Conservation (phyloP, 2,888 invertebrate genomes). For the Ichneumoninae sp. region DNA sequence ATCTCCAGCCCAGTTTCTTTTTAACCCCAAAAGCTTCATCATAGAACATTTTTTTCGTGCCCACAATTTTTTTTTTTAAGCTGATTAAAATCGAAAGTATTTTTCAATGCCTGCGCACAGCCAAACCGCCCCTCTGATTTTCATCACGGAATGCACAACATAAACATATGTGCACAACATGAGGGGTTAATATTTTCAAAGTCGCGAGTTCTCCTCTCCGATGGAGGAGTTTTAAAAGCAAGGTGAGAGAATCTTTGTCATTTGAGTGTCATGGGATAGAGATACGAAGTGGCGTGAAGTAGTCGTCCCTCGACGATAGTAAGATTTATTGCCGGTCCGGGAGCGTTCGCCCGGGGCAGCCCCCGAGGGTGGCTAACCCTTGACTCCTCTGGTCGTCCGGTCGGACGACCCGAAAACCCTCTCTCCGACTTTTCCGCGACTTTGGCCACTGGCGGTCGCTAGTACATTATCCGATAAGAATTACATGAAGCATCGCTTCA, state of each 20-base stretch:
- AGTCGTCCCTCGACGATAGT: constrained; percentile 83
- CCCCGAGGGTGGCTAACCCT: constrained; percentile 80
- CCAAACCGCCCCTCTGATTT: too few relatives aligned
- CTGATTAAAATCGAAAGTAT: too few relatives aligned
- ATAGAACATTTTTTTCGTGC: too few relatives aligned
- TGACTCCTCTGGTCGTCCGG: constrained; percentile 79
- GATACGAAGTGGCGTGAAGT: constrained; percentile 81
- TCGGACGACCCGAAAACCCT: constrained; percentile 71
- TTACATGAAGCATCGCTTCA: constrained; percentile 52
- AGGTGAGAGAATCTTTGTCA: constrained; percentile 66
- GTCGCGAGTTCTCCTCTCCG: background rate
- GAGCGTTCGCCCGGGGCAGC: constrained; percentile 71
- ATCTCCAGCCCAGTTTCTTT: too few relatives aligned
- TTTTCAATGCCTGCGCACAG: too few relatives aligned
- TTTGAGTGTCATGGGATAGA: constrained; percentile 64
- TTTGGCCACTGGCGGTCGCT: constrained; percentile 3
- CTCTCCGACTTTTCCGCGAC: constrained; percentile 65
- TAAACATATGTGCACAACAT: background rate
- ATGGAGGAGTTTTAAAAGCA: constrained; percentile 28
- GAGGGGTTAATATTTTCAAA: background rate
- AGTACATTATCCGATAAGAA: constrained; percentile 71
- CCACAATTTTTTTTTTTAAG: background rate
- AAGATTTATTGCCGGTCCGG: constrained; percentile 83
- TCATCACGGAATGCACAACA: background rate
- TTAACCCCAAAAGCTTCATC: too few relatives aligned